Evolutionary conservation across 1,140 invertebrate species (phyloP).

Genomic region (Euborellia annulipes): DNA sequence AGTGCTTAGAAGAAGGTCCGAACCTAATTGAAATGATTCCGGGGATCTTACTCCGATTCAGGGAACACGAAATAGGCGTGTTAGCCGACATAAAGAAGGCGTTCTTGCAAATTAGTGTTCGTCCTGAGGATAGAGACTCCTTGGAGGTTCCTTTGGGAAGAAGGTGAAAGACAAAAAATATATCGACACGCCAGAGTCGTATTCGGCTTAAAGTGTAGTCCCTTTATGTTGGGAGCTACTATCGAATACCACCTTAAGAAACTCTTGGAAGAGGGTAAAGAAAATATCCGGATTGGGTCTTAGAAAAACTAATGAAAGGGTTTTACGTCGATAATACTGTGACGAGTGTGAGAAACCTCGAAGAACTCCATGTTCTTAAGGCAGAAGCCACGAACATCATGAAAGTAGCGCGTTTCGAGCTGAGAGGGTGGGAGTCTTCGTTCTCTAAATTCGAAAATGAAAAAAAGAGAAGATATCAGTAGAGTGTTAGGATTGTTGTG

Average conservation of each 20-base stretch:
- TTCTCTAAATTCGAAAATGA: not conserved
- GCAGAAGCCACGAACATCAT: constrained; percentile 12
- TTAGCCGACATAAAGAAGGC: constrained; percentile 27
- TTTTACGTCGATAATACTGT: constrained; percentile 20
- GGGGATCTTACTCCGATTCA: constrained; percentile 23
- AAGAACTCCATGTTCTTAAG: constrained; percentile 15
- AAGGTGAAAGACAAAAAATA: constrained; percentile 7
- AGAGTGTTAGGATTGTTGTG: constrained; percentile 15
- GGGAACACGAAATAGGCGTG: constrained; percentile 21
- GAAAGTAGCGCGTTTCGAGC: constrained; percentile 16
- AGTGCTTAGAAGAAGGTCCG: constrained; percentile 24
- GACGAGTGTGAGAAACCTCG: constrained; percentile 11
- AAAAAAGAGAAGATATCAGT: constrained; percentile 4
- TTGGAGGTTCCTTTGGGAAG: constrained; percentile 24
- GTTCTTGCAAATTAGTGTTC: constrained; percentile 25
- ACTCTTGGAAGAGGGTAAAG: constrained; percentile 1
- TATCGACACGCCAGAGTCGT: constrained; percentile 18
- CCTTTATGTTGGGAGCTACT: constrained; percentile 10
- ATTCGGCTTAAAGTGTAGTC: constrained; percentile 13
- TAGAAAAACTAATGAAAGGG: constrained; percentile 10
- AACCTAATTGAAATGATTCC: constrained; percentile 28
- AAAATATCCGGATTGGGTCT: constrained; percentile 7
- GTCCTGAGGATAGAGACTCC: constrained; percentile 18
- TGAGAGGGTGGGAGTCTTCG: constrained; percentile 19
- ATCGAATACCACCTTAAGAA: constrained; percentile 6